Conservation (phyloP, 2,888 invertebrate genomes). For the Drosophila recens region DNA sequence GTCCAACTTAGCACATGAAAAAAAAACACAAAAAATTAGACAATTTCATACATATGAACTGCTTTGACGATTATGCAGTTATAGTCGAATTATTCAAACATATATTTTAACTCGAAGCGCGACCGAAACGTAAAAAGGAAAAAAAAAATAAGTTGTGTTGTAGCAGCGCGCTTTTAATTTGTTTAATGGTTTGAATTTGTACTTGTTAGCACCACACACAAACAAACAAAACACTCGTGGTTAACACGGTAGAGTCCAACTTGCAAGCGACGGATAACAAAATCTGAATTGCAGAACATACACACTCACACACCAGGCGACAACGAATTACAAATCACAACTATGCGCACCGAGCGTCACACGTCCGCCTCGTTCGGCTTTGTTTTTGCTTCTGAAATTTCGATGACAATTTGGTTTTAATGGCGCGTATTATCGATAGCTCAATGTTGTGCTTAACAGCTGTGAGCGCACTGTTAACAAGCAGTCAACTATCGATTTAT, state of each 20-base stretch:
- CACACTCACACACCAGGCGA: slow-evolving; percentile 42
- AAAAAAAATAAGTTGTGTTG: slow-evolving; percentile 27
- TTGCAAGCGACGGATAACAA: slow-evolving; percentile 41
- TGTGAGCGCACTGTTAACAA: slow-evolving; percentile 34
- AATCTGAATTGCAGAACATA: slow-evolving; percentile 52
- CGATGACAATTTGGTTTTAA: slow-evolving; percentile 36
- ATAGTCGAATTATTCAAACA: not conserved
- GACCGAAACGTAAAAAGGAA: slow-evolving; percentile 1
- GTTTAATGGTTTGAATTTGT: slow-evolving; percentile 46
- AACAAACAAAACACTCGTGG: slow-evolving; percentile 30
- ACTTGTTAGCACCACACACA: slow-evolving; percentile 35
- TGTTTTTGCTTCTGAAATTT: slow-evolving; percentile 54
- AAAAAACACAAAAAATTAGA: slow-evolving; percentile 36
- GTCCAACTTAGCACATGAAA: slow-evolving; percentile 49
- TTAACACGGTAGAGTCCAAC: slow-evolving; percentile 39
- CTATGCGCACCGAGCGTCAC: slow-evolving; percentile 59
- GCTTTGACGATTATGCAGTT: not conserved
- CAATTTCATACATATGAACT: slow-evolving; percentile 5
- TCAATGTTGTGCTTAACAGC: slow-evolving; percentile 28
- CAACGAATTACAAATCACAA: slow-evolving; percentile 51
- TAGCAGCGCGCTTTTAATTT: slow-evolving; percentile 34
- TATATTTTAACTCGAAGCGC: slow-evolving; percentile 12
- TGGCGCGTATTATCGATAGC: slow-evolving; percentile 53
- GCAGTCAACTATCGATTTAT: slow-evolving; percentile 12
- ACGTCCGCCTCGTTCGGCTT: slow-evolving; percentile 63